These are phyloP conservation scores for Sminthurinus aureus DNA, from an alignment of 2,888 invertebrate species.

Conservation along the genomic window DNA sequence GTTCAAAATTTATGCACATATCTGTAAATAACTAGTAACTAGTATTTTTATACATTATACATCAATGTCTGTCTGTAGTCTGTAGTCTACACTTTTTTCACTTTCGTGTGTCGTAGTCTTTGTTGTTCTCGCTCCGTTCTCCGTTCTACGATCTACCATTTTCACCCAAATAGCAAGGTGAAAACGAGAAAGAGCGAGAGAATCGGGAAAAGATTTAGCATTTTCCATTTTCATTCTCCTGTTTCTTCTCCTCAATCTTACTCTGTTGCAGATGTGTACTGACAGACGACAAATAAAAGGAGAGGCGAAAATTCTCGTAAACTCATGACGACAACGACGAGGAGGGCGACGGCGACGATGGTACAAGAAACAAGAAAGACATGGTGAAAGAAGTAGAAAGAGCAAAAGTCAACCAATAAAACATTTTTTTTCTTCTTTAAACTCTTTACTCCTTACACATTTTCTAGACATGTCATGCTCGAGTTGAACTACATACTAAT, in stretches of 20 bases:
- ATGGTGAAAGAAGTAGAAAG: not conserved
- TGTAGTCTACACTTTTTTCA: not conserved
- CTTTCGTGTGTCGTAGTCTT: not conserved
- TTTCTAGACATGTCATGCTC: not conserved
- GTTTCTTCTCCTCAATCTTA: not conserved
- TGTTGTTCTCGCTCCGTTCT: not conserved
- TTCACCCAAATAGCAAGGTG: not conserved
- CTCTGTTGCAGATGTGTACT: not conserved
- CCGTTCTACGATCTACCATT: not conserved
- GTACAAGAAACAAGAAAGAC: not conserved
- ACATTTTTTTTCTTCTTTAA: slow-evolving; percentile 4
- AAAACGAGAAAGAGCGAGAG: not conserved
- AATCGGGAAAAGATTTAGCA: not conserved
- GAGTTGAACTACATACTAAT: too few species aligned
- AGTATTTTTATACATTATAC: too few species aligned
- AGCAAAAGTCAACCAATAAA: not conserved
- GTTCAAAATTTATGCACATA: too few species aligned
- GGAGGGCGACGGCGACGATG: too few species aligned
- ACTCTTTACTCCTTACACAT: not conserved
- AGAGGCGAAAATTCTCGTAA: not conserved
- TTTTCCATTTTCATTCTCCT: not conserved
- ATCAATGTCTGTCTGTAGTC: too few species aligned
- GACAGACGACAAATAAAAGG: not conserved
- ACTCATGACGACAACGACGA: not conserved
- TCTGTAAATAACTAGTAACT: too few species aligned